These are phyloP conservation scores for Borostomias antarcticus DNA, from an alignment of 2,797 vertebrate genomes.

Conservation along the genomic window DNA sequence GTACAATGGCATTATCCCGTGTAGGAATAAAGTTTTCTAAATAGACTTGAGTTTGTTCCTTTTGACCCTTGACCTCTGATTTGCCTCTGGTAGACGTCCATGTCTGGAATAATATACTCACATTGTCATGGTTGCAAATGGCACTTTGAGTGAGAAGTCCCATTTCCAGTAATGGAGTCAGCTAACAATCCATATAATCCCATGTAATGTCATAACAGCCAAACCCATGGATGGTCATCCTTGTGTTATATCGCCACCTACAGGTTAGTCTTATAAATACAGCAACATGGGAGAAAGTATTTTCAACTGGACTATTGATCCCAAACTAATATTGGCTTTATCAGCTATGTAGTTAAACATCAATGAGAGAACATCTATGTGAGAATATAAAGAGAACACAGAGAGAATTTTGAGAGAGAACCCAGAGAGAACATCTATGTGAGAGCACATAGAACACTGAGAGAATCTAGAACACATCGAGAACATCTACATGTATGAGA, in stretches of 20 bases:
- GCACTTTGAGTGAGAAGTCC: too few relatives aligned
- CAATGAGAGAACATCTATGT: background rate
- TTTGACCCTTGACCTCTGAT: conserved; percentile 2
- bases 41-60: conserved; percentile 22
- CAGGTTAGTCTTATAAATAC: conserved; percentile 28
- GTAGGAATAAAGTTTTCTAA: conserved; percentile 81
- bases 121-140: too few relatives aligned
- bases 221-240: background rate
- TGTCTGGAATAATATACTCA: too few relatives aligned
- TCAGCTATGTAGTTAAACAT: background rate
- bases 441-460: too few relatives aligned
- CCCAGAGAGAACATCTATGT: too few relatives aligned
- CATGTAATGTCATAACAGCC: too few relatives aligned
- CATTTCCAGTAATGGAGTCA: too few relatives aligned
- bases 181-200: too few relatives aligned
- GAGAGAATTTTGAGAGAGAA: too few relatives aligned
- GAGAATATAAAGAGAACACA: too few relatives aligned
- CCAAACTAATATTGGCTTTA: background rate
- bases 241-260: conserved; percentile 49
- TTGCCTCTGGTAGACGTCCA: background rate
- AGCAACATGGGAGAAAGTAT: background rate
- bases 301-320: background rate
- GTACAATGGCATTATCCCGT: conserved; percentile 79
- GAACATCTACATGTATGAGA: too few relatives aligned
- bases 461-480: too few relatives aligned